phyloP scores from a whole-genome alignment of 1,140 invertebrate species.

The Metaphire vulgaris region DNA sequence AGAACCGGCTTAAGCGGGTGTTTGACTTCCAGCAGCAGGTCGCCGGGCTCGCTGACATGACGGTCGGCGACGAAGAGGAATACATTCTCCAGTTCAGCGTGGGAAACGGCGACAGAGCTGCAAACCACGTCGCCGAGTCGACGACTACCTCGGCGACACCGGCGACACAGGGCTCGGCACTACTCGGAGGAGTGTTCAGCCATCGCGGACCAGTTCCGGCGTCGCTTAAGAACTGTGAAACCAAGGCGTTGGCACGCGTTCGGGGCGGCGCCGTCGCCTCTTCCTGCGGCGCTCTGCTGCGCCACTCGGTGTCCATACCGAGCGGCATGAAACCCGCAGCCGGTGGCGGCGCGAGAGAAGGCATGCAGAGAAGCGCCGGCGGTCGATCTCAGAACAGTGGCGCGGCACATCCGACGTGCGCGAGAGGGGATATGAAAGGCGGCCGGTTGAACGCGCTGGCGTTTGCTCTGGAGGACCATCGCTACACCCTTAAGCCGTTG shows the following conservation, averaged over 20 bases:
- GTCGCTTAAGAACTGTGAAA: not conserved
- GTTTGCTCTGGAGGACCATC: slow-evolving; percentile 11
- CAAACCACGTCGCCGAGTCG: not conserved
- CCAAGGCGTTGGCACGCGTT: not conserved
- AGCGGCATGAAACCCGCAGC: not conserved
- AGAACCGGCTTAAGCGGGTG: not conserved
- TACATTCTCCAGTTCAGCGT: not conserved
- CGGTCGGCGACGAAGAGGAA: not conserved
- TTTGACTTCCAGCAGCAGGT: not conserved
- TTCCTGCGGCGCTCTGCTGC: slow-evolving; percentile 8
- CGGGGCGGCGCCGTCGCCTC: not conserved
- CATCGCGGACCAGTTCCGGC: no score
- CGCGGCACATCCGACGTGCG: no score
- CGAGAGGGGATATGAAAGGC: not conserved
- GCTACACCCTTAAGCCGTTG: slow-evolving; percentile 3
- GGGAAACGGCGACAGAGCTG: not conserved
- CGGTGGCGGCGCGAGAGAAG: not conserved
- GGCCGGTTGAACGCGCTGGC: not conserved
- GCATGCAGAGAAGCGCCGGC: not conserved
- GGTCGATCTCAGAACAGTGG: not conserved
- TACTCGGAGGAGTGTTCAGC: not conserved
- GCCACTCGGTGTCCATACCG: slow-evolving; percentile 12
- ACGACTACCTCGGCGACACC: not conserved
- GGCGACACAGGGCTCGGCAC: not conserved
- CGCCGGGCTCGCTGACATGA: not conserved